Base-by-base conservation (phyloP, 2,888 invertebrate genomes). In the Ophioninae sp. region DNA sequence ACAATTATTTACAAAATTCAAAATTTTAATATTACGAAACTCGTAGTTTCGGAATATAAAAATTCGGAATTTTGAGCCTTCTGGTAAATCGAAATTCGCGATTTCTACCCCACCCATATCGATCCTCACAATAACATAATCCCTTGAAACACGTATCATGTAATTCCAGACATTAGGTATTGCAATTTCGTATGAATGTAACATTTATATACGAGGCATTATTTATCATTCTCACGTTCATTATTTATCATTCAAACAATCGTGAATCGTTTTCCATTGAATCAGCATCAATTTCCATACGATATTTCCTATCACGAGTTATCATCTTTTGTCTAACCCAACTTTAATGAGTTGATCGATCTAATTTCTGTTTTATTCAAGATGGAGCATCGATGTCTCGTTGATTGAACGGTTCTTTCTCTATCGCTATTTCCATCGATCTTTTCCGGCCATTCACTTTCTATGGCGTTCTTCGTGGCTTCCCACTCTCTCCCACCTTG, bases 371-470 rank as follows among this genome's bases (percentile, higher is more conserved):
- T 51, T 56, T 23, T 17, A 56, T 56, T 51, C 17, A 17, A 23
- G 56, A 69, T 23, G 30, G 56, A 56, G 20, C 9, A 17, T 37
- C 10, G 37, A 44, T 37, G 69, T 13, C 59, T 44, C 20, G 22
- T 39, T 73, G 6, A 23, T n/a, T 37, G 30, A 63, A 13, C 37
- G 44, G 51, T n/a, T 59, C 10, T 69, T 44, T 22, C 37, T 44
- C 37, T 20, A 22, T 58, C 56, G 20, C 37, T 20, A 41, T 41
- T 37, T 58, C 41, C 30, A 51, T 61, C 74, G 56, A 81, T 81
- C 79, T 72, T 81, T 30, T 76, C 73, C 79, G 76, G 69, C 81
- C 81, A 72, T 84, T 84, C 84, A 84, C 84, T 84, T 84, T 84
- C 84, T 81, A 79, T 76, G 76, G 74, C 76, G 79, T 81, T 81